Evolutionary conservation across 2,113 vertebrate genomes (phyloP), one percentile per base, ranked within the genome.

Genomic region (Donacobius atricapilla): DNA sequence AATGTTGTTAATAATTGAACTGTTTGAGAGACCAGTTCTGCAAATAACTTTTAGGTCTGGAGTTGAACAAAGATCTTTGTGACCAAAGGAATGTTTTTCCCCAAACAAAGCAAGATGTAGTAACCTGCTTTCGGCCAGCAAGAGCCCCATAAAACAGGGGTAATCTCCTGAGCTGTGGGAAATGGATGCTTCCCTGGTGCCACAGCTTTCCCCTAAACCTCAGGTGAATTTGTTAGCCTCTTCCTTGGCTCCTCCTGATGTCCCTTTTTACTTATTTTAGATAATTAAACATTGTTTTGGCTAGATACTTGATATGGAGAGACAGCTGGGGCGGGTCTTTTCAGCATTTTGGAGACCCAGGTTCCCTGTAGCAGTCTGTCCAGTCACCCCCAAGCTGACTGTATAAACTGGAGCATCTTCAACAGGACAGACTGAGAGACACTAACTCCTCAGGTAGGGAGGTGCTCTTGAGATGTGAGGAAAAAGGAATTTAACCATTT

Each of bases 361-460:
- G 61, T 76, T 83, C 53, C 15, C 5, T 65, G 30, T 35, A 23
- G 13, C 7, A 21, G 23, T 54, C 47, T 63, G 31, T 65, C n/a
- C 56, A 18, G 24, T 39, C 3, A 0, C 28, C 50, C 40, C 11
- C 11, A 16, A 28, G 30, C 17, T 2, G 1, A 25, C 31, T 44
- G 0, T 35, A 6, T 60, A 21, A 69, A 56, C n/a, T 47, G 42
- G 42, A 65, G 48, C 45, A 72, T 19, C 53, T 86, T 90, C 37
- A 37, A 2, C 2, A 4, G 37, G 44, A 6, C 9, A 13, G 44
- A 28, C 8, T 33, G 57, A 48, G 37, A 71, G 27, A 84, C 44
- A 70, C 11, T 30, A 80, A 1, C 3, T 39, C 66, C 63, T 85
- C 61, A 22, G 23, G 33, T 8, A 33, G 33, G 28, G 18, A 53